Conservation (phyloP, 2,888 invertebrate species). For the Drosophila subsilvestris region DNA sequence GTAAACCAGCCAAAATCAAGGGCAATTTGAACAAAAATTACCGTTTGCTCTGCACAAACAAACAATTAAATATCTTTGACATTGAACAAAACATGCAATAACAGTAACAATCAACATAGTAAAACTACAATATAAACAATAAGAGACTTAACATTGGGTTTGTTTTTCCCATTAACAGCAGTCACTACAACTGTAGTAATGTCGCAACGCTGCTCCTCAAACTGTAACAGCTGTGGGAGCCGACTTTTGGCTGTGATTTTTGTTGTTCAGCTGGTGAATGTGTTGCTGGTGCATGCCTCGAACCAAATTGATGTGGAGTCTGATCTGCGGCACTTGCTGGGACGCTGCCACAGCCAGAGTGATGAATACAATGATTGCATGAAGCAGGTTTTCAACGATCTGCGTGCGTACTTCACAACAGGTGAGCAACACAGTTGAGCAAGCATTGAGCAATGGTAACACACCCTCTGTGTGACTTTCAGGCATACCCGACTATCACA, state of each 20-base stretch:
- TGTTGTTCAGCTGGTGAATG: neutral
- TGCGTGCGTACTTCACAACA: constrained; percentile 89
- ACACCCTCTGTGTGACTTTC: constrained; percentile 20
- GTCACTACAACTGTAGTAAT: constrained; percentile 28
- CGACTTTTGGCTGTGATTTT: neutral
- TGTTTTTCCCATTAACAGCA: constrained; percentile 49
- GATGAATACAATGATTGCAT: constrained; percentile 89
- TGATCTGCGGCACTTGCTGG: constrained; percentile 84
- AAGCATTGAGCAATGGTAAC: neutral
- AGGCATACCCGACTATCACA: constrained; percentile 90
- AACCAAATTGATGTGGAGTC: constrained; percentile 75
- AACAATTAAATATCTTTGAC: neutral
- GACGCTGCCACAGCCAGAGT: constrained; percentile 87
- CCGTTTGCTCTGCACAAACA: constrained; percentile 6
- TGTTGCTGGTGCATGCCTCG: constrained; percentile 45
- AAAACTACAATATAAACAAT: constrained; percentile 15
- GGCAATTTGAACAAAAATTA: constrained; percentile 17
- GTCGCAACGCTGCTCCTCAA: constrained; percentile 50
- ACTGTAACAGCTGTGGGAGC: constrained; percentile 44
- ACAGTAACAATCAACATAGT: constrained; percentile 15
- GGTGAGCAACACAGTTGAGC: constrained; percentile 84
- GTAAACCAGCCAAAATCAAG: constrained; percentile 15
- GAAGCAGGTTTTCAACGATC: constrained; percentile 88
- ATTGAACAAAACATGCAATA: constrained; percentile 10
- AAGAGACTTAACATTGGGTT: constrained; percentile 29